Evolutionary conservation across 1,140 invertebrate genomes (phyloP).

Genomic region (Calephelis nemesis): DNA sequence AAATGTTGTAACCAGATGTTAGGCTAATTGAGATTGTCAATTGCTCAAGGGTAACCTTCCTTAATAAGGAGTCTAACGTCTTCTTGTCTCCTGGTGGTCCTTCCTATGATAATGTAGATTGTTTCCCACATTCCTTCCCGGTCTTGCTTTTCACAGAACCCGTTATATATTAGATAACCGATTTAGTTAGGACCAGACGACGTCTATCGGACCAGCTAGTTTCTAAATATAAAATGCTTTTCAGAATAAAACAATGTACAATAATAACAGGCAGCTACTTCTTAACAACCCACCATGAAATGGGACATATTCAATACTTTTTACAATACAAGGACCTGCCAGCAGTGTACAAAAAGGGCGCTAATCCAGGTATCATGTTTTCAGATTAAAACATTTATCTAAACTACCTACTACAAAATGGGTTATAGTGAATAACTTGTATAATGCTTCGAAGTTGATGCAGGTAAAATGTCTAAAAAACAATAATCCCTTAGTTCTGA

Average conservation of each 20-base stretch:
- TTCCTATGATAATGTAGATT: too few relatives aligned
- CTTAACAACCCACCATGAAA: slow-evolving; percentile 87
- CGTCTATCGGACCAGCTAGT: not conserved
- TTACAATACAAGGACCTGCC: slow-evolving; percentile 85
- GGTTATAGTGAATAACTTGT: slow-evolving; percentile 85
- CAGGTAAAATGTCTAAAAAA: slow-evolving; percentile 60
- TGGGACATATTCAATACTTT: slow-evolving; percentile 88
- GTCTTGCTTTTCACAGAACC: too few relatives aligned
- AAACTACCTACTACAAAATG: slow-evolving; percentile 88
- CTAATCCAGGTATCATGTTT: slow-evolving; percentile 82
- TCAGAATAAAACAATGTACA: slow-evolving; percentile 90
- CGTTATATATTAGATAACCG: too few relatives aligned
- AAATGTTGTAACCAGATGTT: too few relatives aligned
- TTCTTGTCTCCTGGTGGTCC: too few relatives aligned
- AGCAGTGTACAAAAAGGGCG: slow-evolving; percentile 81
- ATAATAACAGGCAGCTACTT: slow-evolving; percentile 84
- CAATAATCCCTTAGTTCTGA: too few relatives aligned
- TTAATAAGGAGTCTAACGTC: too few relatives aligned
- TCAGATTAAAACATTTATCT: slow-evolving; percentile 89
- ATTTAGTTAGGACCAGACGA: too few relatives aligned
- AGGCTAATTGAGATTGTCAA: too few relatives aligned
- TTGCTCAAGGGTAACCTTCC: too few relatives aligned
- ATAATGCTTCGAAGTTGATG: slow-evolving; percentile 85
- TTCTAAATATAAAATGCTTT: slow-evolving; percentile 31
- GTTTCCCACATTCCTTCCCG: too few relatives aligned